These are phyloP conservation scores for Ridgeia piscesae DNA, from an alignment of 1,140 invertebrate species.

Conservation along the genomic window DNA sequence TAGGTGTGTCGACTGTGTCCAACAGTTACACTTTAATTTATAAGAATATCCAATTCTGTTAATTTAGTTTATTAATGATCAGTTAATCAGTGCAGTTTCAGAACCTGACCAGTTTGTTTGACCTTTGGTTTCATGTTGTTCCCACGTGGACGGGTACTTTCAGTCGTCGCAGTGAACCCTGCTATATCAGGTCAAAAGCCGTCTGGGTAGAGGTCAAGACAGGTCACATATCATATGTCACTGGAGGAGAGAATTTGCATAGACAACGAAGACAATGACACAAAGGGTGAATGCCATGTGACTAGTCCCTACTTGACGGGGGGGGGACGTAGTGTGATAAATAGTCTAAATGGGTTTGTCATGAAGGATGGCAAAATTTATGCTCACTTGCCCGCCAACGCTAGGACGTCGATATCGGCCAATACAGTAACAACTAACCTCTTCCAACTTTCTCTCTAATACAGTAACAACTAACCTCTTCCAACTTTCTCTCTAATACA, in stretches of 20 bases:
- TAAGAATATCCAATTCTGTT: background rate
- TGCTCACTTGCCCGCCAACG: background rate
- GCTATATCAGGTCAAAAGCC: background rate
- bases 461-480: too few species aligned
- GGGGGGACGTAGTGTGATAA: background rate
- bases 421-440: too few species aligned
- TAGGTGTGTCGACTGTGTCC: too few species aligned
- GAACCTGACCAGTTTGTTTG: background rate
- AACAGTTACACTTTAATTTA: background rate
- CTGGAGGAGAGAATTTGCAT: too few species aligned
- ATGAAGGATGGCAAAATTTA: background rate
- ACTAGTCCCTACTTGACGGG: too few species aligned
- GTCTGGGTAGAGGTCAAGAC: background rate
- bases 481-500: too few species aligned
- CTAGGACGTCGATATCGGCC: too few species aligned
- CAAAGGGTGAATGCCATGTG: background rate
- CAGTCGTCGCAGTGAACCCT: too few species aligned
- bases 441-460: too few species aligned
- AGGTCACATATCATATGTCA: background rate
- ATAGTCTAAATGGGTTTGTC: background rate
- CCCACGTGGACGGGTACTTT: too few species aligned
- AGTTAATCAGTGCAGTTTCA: conserved; percentile 25
- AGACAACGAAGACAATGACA: too few species aligned
- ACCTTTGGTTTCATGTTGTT: background rate
- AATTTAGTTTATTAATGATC: background rate